phyloP scores from a whole-genome alignment of 2,888 invertebrate species.

The Drosophila pegasa region DNA sequence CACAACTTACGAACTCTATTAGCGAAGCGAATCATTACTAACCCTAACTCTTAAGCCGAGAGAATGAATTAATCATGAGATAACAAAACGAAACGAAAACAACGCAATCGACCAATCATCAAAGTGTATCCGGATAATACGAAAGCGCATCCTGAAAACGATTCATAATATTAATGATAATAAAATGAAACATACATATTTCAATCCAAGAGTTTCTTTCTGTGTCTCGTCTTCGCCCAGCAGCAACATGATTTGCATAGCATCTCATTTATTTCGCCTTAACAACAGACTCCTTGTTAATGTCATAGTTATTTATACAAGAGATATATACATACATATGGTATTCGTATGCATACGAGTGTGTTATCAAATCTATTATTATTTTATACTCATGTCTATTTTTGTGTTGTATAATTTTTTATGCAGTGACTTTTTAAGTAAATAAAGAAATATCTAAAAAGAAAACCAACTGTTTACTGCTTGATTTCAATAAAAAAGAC shows the following conservation, averaged over 20 bases:
- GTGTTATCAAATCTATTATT: slow-evolving; percentile 67
- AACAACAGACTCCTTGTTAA: slow-evolving; percentile 47
- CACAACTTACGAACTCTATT: slow-evolving; percentile 59
- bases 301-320: slow-evolving; percentile 60
- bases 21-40: slow-evolving; percentile 76
- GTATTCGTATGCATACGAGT: slow-evolving; percentile 76
- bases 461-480: too few species aligned
- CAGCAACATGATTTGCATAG: slow-evolving; percentile 35
- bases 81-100: slow-evolving; percentile 73
- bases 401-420: slow-evolving; percentile 80
- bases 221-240: slow-evolving; percentile 37
- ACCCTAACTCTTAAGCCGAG: slow-evolving; percentile 57
- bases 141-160: slow-evolving; percentile 72
- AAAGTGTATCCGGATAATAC: slow-evolving; percentile 75
- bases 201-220: slow-evolving; percentile 42
- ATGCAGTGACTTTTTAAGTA: slow-evolving; percentile 75
- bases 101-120: slow-evolving; percentile 61
- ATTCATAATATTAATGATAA: slow-evolving; percentile 35
- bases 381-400: slow-evolving; percentile 62
- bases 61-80: slow-evolving; percentile 54
- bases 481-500: too few species aligned
- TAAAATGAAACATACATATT: slow-evolving; percentile 36
- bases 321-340: slow-evolving; percentile 30
- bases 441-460: slow-evolving; percentile 64
- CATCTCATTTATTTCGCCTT: slow-evolving; percentile 30